These are phyloP conservation scores for Apeltes quadracus DNA, from an alignment of 2,113 vertebrate genomes.

Conservation along the genomic window DNA sequence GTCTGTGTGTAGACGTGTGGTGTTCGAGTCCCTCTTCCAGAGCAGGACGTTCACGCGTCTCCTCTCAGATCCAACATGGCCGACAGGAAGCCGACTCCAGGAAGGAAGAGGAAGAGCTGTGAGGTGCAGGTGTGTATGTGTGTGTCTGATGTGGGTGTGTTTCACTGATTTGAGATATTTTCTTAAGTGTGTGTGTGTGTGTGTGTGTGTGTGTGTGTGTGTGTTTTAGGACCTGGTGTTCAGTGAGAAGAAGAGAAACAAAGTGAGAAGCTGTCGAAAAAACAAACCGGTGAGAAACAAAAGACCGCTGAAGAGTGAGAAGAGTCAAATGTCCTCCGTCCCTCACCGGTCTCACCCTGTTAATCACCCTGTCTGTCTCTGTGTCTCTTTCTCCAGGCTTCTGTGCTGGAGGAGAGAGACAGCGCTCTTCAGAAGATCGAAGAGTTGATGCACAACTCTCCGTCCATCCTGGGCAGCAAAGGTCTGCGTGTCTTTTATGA, in stretches of 20 bases:
- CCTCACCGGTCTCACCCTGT: not conserved
- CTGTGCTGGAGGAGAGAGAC: constrained; percentile 72
- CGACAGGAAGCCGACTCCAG: constrained; percentile 76
- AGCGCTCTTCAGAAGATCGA: constrained; percentile 85
- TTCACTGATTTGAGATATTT: not conserved
- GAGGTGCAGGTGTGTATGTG: constrained; percentile 81
- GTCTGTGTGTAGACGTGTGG: constrained; percentile 35
- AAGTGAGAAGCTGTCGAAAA: constrained; percentile 52
- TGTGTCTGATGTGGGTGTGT: constrained; percentile 19
- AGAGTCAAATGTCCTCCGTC: too few species aligned
- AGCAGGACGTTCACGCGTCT: constrained; percentile 81
- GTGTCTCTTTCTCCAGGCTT: constrained; percentile 30
- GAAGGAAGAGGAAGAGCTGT: constrained; percentile 87
- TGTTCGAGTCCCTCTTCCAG: not conserved
- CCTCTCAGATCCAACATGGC: constrained; percentile 81
- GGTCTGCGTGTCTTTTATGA: constrained; percentile 72
- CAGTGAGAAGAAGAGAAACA: constrained; percentile 86
- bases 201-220: constrained; percentile 18
- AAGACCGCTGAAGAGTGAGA: too few species aligned
- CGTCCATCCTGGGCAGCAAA: constrained; percentile 85
- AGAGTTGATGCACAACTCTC: constrained; percentile 86
- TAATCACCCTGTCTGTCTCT: not conserved
- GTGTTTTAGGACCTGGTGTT: constrained; percentile 78
- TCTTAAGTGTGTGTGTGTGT: not conserved
- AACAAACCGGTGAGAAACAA: constrained; percentile 37